A percentile compares a stretch with the other conserved stretches of the same genome.
Evolutionary conservation across 2,113 vertebrate genomes (phyloP).

Genomic region (Silurus glanis): DNA sequence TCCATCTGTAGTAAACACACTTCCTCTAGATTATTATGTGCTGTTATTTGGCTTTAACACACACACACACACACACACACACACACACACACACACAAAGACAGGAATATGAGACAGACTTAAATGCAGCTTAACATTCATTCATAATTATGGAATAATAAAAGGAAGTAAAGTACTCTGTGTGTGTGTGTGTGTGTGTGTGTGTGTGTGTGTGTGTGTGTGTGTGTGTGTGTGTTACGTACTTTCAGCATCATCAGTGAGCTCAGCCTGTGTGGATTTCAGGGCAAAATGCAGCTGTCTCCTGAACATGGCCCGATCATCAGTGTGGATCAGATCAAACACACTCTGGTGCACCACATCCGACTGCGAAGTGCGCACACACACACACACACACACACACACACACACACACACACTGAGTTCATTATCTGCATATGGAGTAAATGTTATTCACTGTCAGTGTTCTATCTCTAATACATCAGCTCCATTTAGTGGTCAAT

Average conservation of each 20-base stretch:
- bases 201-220: not conserved
- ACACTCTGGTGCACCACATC: conserved; percentile 69
- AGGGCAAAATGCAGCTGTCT: conserved; percentile 63
- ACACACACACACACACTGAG: not conserved
- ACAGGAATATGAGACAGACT: not conserved
- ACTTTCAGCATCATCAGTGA: conserved; percentile 38
- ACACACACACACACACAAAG: not conserved
- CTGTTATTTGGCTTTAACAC: not conserved
- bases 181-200: not conserved
- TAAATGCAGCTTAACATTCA: not conserved
- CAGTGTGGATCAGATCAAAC: conserved; percentile 68
- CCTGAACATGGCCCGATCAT: conserved; percentile 63
- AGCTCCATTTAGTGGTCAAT: not conserved
- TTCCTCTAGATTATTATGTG: not conserved
- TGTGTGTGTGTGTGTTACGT: conserved; percentile 21
- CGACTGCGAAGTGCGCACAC: conserved; percentile 53
- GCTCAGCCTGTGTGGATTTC: conserved; percentile 46
- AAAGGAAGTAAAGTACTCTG: not conserved
- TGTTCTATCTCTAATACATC: not conserved
- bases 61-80: not conserved
- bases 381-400: not conserved
- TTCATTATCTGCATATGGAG: not conserved
- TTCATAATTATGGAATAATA: not conserved
- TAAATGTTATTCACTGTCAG: not conserved
- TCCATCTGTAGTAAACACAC: conserved; percentile 4